Base-by-base conservation (phyloP, 2,113 vertebrate genomes). In the Hyperopisus bebe region DNA sequence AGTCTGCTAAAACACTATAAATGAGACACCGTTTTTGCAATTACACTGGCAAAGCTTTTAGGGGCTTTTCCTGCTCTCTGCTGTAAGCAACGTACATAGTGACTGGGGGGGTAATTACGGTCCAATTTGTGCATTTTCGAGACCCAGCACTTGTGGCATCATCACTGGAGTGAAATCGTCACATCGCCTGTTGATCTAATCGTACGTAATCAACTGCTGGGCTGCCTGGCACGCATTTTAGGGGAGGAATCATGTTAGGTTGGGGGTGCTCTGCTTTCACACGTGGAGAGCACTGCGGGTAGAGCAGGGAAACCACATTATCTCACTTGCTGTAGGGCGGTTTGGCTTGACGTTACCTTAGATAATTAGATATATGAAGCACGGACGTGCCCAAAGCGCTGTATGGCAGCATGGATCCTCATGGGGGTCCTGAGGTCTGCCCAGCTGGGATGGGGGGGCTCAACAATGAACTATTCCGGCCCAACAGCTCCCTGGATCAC, bases 61-160 rank as follows among this genome's bases (percentile, higher is more conserved):
- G 94, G 89, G 90, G 91, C 91, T 94, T 96, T 95, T 95, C 88
- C 92, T 91, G 92, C 91, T 94, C 92, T 94, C 93, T 94, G 92
- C 89, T 84, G 62, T 21, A n/a, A 87, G 91, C 90, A 92, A 92
- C 95, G 93, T 93, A 94, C 93, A 90, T 90, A 93, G 92, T 94
- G 92, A 95, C 94, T 94, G 91, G 93, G 93, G 4, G 51, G 10
- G 48, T 94, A 95, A 95, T 95, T 94, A 94, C 95, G 89, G 89
- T 92, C 90, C 92, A 95, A 94, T 95, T 94, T 95, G 90, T 90
- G 91, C 90, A 85, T 92, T 90, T 93, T 93, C 90, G 91, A 70
- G 92, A 35, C 27, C 82, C 87, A 62, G 88, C 89, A 83, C 62
- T 87, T 48, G 87, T 62, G n/a, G 88, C 47, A 51, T 44, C 15